Evolutionary conservation across 2,888 invertebrate genomes (phyloP), one percentile per base, ranked within the genome.

Genomic region (Leucophora obtusa): DNA sequence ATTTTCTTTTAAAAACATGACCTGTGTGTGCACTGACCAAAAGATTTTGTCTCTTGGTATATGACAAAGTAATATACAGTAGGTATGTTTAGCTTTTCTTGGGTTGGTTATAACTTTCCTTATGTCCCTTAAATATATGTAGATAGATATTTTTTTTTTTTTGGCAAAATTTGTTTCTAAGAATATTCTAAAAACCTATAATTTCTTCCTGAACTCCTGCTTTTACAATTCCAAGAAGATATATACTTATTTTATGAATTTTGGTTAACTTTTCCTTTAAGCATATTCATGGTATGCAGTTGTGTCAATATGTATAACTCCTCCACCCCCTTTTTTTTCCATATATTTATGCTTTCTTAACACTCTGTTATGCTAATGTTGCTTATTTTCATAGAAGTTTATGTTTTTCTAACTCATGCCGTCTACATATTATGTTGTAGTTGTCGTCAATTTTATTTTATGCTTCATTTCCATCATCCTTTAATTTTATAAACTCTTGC

Each of bases 1-100:
- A 65, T 66, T 66, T 51, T 53, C 38, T 66, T 74, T 28, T 14
- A 38, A 14, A 35, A 35, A 17, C 43, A 47, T 47, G 43, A 47
- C 43, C 43, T 47, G n/a, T 47, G 43, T 47, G 43, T 47, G 43
- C 43, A 47, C 9, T 47, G 43, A 47, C 43, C 43, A 47, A 47
- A 47, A 47, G 43, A 47, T 14, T 47, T 47, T 47, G 43, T 47
- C n/a, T 47, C 43, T n/a, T 11, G 6, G 43, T 47, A 47, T 6
- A 6, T 47, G 43, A 3, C 5, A 4, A 2, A 7, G 43, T 14
- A 14, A n/a, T 47, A 1, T n/a, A n/a, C 1, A 5, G 38, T n/a
- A n/a, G 3, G n/a, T 47, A 1, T 47, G n/a, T n/a, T n/a, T 47
- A n/a, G 6, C 43, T 47, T 47, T 14, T 47, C 43, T 47, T 47